Conservation (phyloP, 2,797 vertebrate species). For the Manis javanica region DNA sequence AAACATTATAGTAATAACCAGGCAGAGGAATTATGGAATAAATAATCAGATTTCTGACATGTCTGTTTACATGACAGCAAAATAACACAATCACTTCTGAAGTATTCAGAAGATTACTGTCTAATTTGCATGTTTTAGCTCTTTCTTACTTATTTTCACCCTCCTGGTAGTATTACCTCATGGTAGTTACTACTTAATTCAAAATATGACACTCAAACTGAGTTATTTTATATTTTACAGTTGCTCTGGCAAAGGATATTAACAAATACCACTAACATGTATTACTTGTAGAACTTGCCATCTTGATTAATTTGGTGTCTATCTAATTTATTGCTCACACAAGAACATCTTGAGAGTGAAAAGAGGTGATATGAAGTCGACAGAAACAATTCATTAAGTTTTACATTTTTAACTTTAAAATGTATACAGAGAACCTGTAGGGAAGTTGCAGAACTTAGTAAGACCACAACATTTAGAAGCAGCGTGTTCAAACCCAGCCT, state of each 20-base stretch:
- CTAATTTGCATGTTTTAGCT: constrained; percentile 22
- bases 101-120: background rate
- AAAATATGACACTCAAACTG: background rate
- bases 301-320: background rate
- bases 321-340: background rate
- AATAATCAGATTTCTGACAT: constrained; percentile 55
- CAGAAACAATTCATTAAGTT: background rate
- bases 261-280: background rate
- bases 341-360: background rate
- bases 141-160: background rate
- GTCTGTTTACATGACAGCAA: constrained; percentile 14
- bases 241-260: constrained; percentile 1
- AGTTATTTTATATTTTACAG: background rate
- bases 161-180: background rate
- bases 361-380: background rate
- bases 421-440: background rate
- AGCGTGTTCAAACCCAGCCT: background rate
- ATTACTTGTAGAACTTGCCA: background rate
- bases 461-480: background rate
- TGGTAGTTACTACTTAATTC: background rate
- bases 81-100: constrained; percentile 44
- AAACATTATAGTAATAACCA: constrained; percentile 9
- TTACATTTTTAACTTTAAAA: constrained; percentile 53
- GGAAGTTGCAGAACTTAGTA: background rate
- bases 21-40: constrained; percentile 41